phyloP scores from a whole-genome alignment of 2,113 vertebrate genomes.

The Tretioscincus oriximinensis region DNA sequence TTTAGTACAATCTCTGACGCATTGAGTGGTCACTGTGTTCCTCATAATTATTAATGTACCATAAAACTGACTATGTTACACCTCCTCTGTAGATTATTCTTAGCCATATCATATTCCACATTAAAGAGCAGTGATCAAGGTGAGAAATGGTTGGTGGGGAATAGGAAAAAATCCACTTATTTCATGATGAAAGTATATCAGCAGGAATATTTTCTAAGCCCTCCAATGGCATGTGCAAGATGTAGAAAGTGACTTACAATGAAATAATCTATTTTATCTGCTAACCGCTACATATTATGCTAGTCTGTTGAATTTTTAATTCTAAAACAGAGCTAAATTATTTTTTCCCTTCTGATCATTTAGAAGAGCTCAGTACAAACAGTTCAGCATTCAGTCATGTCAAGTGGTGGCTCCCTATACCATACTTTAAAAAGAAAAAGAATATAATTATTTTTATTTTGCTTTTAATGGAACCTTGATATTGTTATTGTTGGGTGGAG shows the following conservation, averaged over 20 bases:
- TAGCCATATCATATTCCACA: not conserved
- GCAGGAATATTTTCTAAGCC: constrained; percentile 7
- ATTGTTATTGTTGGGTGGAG: too few species aligned
- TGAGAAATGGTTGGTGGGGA: constrained; percentile 9
- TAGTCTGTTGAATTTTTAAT: constrained; percentile 1
- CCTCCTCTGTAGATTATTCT: constrained; percentile 11
- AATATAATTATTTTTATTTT: not conserved
- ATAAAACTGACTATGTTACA: not conserved
- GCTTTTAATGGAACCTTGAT: not conserved
- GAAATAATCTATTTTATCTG: constrained; percentile 12
- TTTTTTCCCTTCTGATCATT: not conserved
- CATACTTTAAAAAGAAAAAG: not conserved
- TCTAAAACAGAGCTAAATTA: not conserved
- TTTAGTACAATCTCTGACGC: constrained; percentile 10
- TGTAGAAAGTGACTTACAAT: constrained; percentile 26
- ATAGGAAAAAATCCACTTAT: not conserved
- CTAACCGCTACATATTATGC: constrained; percentile 27
- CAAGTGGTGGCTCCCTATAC: not conserved
- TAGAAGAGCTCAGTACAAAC: not conserved
- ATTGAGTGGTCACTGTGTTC: not conserved
- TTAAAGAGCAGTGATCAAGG: not conserved
- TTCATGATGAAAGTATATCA: not conserved
- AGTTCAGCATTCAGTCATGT: not conserved
- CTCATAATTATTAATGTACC: not conserved
- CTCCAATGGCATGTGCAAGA: constrained; percentile 18